A percentile compares a stretch with the other conserved stretches of the same genome.
Conservation (phyloP, 2,888 invertebrate genomes). For the Drosophila acutilabella region DNA sequence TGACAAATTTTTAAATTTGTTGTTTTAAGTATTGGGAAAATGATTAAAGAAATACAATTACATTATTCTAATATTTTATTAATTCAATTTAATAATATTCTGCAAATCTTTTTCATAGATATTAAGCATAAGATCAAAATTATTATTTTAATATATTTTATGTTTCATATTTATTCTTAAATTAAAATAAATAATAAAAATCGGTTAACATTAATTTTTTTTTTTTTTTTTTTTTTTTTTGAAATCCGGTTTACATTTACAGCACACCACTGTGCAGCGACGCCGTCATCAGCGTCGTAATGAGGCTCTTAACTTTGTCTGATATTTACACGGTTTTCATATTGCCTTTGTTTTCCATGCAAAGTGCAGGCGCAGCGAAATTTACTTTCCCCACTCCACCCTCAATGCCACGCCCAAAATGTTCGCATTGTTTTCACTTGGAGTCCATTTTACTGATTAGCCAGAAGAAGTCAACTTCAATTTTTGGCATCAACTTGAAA, state of each 20-base stretch:
- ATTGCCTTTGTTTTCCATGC: slow-evolving; percentile 39
- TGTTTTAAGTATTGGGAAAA: no score
- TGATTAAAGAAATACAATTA: no score
- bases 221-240: no score
- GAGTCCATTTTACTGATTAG: slow-evolving; percentile 54
- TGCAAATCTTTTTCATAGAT: no score
- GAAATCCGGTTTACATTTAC: not conserved
- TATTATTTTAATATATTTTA: no score
- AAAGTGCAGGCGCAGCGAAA: slow-evolving; percentile 52
- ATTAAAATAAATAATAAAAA: no score
- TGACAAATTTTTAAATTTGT: no score
- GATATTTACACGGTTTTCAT: slow-evolving; percentile 42
- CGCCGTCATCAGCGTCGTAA: not conserved
- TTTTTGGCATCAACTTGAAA: slow-evolving; percentile 33
- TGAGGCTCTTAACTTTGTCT: slow-evolving; percentile 51
- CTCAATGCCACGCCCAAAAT: slow-evolving; percentile 12
- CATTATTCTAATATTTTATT: no score
- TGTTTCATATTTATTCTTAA: no score
- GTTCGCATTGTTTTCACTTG: slow-evolving; percentile 28
- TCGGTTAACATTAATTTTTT: no score
- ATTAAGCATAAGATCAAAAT: no score
- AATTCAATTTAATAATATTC: no score
- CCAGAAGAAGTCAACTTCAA: slow-evolving; percentile 41
- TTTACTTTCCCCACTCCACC: not conserved
- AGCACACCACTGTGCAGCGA: not conserved